These are phyloP conservation scores for Mirza zaza DNA, from an alignment of 2,113 vertebrate genomes.

Conservation along the genomic window DNA sequence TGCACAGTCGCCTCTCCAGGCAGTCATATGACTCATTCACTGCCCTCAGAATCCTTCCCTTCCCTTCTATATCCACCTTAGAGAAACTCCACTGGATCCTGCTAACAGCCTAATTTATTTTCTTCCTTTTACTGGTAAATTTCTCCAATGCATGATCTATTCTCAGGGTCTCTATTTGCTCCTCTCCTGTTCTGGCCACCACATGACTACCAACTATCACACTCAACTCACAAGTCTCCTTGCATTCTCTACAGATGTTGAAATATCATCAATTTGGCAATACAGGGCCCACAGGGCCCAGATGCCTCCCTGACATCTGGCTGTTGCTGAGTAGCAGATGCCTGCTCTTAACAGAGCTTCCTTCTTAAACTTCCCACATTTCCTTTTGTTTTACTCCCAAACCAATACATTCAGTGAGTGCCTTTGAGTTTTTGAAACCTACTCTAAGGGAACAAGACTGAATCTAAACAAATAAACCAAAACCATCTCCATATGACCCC, in stretches of 20 bases:
- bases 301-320: neutral
- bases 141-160: neutral
- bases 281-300: rapidly evolving
- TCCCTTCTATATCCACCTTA: neutral
- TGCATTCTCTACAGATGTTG: neutral
- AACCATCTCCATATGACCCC: neutral
- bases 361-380: neutral
- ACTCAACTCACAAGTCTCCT: neutral
- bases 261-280: neutral
- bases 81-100: neutral
- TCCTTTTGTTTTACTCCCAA: neutral
- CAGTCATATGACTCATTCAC: rapidly evolving
- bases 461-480: neutral
- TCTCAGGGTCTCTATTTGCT: neutral
- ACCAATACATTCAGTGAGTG: neutral
- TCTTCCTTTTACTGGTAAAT: neutral
- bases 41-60: neutral
- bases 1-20: neutral
- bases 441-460: neutral
- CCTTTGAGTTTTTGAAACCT: neutral
- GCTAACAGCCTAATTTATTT: neutral
- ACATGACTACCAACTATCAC: neutral
- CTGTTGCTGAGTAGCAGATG: neutral
- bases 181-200: neutral
- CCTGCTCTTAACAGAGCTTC: neutral